Evolutionary conservation across 2,797 vertebrate genomes (phyloP), one percentile per base, ranked within the genome.

Genomic region (Melopsittacus undulatus): DNA sequence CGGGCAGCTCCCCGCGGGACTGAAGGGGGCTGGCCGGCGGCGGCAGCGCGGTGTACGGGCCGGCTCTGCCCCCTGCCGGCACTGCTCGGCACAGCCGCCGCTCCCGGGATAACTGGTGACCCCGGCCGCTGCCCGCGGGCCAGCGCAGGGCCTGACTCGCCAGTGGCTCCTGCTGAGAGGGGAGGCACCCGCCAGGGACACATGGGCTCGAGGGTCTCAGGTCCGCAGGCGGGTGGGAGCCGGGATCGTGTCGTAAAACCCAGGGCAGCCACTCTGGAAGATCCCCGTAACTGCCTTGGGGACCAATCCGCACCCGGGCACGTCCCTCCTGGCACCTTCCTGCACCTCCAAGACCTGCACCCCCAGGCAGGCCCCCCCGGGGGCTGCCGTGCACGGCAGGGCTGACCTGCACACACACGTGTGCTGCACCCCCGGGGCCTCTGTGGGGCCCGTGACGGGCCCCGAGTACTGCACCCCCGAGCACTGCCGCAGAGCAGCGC

Each of bases 61-160:
- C 74, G 43, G 87, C 78, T 83, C 90, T 96, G 95, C 94, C 95
- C 95, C 49, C 95, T 94, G 90, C 86, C 63, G 93, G 78, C 67
- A 52, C 15, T 29, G n/a, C 45, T 32, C 29, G 8, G 77, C 77
- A 89, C 73, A 11, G 72, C 57, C 57, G n/a, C 63, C 24, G 40
- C 40, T 48, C 27, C 83, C n/a, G 10, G 42, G 42, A 8, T 36
- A 26, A n/a, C 3, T 4, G 24, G 54, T 3, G 32, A 26, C 10
- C 22, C 16, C 9, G 21, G 9, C 27, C 18, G 32, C 26, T 18
- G 27, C 43, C 36, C 27, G 23, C 5, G 23, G 42, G 49, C 32
- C 49, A 7, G 72, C 48, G 18, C 46, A 13, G 46, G 46, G 45
- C 21, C 61, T 62, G 40, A 34, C 36, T 32, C 9, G 21, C 12